Conservation (phyloP, 2,797 vertebrate genomes). For the Gastrophryne carolinensis region DNA sequence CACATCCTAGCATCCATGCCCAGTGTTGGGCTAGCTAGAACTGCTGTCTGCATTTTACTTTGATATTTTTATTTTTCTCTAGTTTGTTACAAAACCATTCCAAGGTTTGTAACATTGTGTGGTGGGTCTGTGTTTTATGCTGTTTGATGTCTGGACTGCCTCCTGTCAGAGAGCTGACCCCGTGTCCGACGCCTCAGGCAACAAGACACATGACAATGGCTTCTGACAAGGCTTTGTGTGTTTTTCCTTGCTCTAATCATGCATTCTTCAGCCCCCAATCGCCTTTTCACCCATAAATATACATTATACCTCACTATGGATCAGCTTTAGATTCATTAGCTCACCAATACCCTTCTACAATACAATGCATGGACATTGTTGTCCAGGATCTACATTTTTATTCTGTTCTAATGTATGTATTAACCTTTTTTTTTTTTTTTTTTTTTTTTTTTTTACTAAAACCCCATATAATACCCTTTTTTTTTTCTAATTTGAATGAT, state of each 20-base stretch:
- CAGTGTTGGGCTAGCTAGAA: too few species aligned
- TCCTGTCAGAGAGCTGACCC: neutral
- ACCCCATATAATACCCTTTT: too few species aligned
- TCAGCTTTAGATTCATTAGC: too few species aligned
- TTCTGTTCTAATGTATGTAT: too few species aligned
- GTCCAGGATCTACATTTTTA: too few species aligned
- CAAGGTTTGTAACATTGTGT: neutral
- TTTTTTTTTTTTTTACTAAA: too few species aligned
- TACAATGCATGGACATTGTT: too few species aligned
- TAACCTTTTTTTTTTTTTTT: too few species aligned
- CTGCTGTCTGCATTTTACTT: neutral
- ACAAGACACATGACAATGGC: constrained; percentile 2
- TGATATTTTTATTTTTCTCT: neutral
- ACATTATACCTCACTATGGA: neutral
- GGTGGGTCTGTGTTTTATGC: too few species aligned
- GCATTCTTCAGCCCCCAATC: neutral
- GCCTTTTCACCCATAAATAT: neutral
- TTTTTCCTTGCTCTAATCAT: neutral
- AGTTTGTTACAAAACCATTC: neutral
- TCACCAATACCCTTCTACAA: too few species aligned
- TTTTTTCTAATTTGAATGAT: too few species aligned
- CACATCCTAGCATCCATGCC: too few species aligned
- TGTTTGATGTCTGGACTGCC: neutral
- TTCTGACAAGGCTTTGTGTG: neutral
- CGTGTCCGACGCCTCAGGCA: neutral